Base-by-base conservation (phyloP, 2,888 invertebrate genomes). In the Andrena haemorrhoa region DNA sequence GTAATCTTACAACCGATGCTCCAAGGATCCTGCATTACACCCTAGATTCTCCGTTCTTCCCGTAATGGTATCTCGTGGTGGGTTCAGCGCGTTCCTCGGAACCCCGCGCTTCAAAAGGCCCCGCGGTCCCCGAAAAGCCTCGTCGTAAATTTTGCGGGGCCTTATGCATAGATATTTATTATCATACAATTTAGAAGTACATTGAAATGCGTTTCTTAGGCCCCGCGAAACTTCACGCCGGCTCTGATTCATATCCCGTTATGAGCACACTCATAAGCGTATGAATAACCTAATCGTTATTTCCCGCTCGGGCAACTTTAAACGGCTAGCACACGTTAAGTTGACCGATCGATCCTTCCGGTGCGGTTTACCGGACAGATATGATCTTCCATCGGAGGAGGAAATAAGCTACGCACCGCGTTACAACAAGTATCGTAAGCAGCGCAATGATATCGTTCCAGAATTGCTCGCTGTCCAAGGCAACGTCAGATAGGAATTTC, bases 371-470 rank as follows among this genome's bases (percentile, higher is more conserved):
- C 94, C 97, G 95, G 41, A 96, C 95, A 2, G 96, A 95, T 74
- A 95, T 95, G 7, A 98, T 95, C 93, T 97, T 97, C 95, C 96
- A 97, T 90, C 96, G 96, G 31, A 98, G 95, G 56, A 98, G 95
- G 10, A 97, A 91, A 93, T 96, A 98, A 0, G 98, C 96, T 0
- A 95, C 92, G 16, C 96, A 93, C 89, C 97, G 95, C 20, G 97
- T 94, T 12, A 96, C 86, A 47, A 98, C 86, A 60, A 98, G 95
- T 86, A 97, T 97, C 31, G 95, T 91, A 35, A 95, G 7, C 92
- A 98, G 95, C 0, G 97, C 97, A 26, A 96, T 94, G 33, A 98
- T 95, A 92, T 98, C 98, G 89, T 96, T 96, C 96, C 97, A 97
- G 93, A 98, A 98, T 92, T 97, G 96, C 92, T 98, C 96, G 0